Percentiles rank a stretch among this genome's conserved stretches.
Evolutionary conservation across 1,140 invertebrate genomes (phyloP).

Genomic region (Radopholus similis): DNA sequence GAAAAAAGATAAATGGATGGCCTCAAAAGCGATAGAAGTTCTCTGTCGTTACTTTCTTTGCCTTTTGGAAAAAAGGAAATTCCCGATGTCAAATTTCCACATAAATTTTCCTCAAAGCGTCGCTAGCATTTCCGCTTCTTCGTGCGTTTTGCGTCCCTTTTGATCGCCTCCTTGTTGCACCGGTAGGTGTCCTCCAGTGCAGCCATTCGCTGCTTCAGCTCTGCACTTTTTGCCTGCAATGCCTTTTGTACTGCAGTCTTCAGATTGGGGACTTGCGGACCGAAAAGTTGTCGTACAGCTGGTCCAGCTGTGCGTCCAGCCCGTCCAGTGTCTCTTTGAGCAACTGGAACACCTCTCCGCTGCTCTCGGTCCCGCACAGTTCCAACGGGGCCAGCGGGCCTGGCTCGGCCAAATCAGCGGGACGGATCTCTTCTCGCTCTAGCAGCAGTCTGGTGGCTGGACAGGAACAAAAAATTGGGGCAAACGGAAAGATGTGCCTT

Average conservation of each 20-base stretch:
- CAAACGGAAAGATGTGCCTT: neutral
- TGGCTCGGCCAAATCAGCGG: neutral
- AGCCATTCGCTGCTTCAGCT: slow-evolving; percentile 12
- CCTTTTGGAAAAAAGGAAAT: too few relatives aligned
- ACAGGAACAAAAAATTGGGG: neutral
- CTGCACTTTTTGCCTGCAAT: slow-evolving; percentile 12
- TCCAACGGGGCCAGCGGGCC: slow-evolving; percentile 1
- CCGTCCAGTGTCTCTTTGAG: slow-evolving; percentile 1
- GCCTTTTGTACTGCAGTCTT: neutral
- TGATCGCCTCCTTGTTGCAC: neutral
- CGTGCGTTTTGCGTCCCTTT: too few relatives aligned
- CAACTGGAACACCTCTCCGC: slow-evolving; percentile 6
- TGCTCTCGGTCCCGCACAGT: slow-evolving; percentile 16
- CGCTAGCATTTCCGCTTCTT: too few relatives aligned
- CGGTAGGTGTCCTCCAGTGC: slow-evolving; percentile 17
- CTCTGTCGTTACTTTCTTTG: too few relatives aligned
- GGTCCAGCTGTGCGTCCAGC: slow-evolving; percentile 14
- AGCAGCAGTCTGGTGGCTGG: neutral
- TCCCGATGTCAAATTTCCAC: too few relatives aligned
- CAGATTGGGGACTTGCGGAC: neutral
- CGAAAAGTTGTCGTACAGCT: slow-evolving; percentile 19
- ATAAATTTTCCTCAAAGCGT: too few relatives aligned
- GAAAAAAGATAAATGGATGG: too few relatives aligned
- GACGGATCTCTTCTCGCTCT: neutral
- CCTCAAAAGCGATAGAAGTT: too few relatives aligned